These are phyloP conservation scores for Drosophila navojoa DNA, from an alignment of 1,140 invertebrate genomes.

Conservation along the genomic window DNA sequence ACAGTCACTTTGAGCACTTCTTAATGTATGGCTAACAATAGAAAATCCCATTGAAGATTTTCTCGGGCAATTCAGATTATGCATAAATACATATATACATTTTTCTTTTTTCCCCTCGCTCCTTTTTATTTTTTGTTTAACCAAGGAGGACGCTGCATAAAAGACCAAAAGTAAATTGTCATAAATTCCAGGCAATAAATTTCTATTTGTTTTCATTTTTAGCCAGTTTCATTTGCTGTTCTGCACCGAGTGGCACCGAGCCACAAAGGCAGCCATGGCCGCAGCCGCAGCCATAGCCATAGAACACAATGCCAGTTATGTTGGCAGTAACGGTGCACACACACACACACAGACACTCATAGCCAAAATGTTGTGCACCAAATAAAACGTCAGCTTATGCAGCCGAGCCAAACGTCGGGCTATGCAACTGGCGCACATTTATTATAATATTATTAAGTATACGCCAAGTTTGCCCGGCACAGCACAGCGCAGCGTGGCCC, in stretches of 20 bases:
- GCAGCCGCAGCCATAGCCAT: conserved; percentile 8
- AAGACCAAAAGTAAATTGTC: conserved; percentile 61
- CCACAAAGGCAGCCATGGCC: conserved; percentile 7
- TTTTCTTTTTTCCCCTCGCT: neutral
- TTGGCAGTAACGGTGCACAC: conserved; percentile 6
- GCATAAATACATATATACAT: neutral
- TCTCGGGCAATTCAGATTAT: conserved; percentile 1
- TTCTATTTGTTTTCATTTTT: conserved; percentile 78
- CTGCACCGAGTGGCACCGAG: conserved; percentile 3
- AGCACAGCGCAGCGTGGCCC: neutral
- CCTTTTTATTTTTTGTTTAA: neutral
- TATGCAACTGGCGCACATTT: conserved; percentile 32
- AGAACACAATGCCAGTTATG: conserved; percentile 26
- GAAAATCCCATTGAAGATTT: conserved; percentile 16
- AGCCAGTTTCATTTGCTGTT: conserved; percentile 50
- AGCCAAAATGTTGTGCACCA: conserved; percentile 6
- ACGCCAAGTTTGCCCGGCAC: conserved; percentile 43
- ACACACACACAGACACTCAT: neutral
- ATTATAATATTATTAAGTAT: conserved; percentile 58
- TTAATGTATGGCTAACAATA: conserved; percentile 2
- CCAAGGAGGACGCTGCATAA: conserved; percentile 7
- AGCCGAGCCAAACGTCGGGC: conserved; percentile 19
- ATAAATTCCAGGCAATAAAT: conserved; percentile 83
- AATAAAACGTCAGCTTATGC: conserved; percentile 47
- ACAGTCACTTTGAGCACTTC: neutral